Percentiles rank a stretch among this genome's conserved stretches.
These are phyloP conservation scores for Rhineura floridana DNA, from an alignment of 2,113 vertebrate genomes.

Conservation along the genomic window DNA sequence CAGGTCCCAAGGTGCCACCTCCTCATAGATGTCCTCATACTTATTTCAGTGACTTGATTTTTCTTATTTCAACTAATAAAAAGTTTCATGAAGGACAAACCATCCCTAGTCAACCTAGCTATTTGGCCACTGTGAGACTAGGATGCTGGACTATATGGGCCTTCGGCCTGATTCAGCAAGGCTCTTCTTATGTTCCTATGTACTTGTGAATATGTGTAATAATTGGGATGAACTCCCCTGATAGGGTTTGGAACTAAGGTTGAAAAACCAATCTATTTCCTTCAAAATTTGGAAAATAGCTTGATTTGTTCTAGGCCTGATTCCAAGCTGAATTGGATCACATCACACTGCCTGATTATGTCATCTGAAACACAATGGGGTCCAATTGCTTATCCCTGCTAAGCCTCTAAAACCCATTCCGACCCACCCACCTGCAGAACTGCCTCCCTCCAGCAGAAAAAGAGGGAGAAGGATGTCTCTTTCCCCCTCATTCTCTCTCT, in stretches of 20 bases:
- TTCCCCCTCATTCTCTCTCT: neutral
- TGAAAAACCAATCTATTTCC: neutral
- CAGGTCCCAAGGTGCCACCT: constrained; percentile 40
- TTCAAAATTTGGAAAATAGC: neutral
- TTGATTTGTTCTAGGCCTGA: neutral
- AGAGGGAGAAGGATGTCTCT: no score
- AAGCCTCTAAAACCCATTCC: neutral
- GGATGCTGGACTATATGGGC: no score
- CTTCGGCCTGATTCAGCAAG: no score
- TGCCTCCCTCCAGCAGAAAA: neutral
- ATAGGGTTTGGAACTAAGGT: neutral
- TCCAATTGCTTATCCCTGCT: neutral
- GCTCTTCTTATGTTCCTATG: no score
- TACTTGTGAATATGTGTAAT: neutral
- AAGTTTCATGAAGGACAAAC: neutral
- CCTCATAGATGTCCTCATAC: constrained; percentile 41
- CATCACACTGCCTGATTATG: neutral
- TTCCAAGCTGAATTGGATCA: neutral
- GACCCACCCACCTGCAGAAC: neutral
- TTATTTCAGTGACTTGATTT: constrained; percentile 22
- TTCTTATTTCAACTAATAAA: neutral
- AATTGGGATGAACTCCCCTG: neutral
- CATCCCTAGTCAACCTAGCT: neutral
- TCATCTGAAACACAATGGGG: neutral
- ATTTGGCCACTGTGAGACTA: neutral